These are phyloP conservation scores for Folsomia manolachei DNA, from an alignment of 2,888 invertebrate genomes.

Conservation along the genomic window DNA sequence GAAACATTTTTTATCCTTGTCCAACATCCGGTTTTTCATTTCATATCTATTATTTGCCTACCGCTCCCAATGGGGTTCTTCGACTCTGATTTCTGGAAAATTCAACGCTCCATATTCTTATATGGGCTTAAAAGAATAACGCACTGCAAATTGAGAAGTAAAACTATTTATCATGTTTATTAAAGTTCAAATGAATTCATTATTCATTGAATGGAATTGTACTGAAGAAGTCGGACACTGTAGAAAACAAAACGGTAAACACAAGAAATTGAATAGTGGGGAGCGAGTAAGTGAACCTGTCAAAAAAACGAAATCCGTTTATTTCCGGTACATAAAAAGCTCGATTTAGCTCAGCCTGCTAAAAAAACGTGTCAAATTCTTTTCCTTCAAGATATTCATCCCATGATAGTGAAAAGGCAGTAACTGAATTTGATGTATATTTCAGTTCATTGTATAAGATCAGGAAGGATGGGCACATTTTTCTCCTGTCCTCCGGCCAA, in stretches of 20 bases:
- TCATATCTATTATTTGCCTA: too few relatives aligned
- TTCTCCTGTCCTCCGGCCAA: neutral
- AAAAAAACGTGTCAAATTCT: neutral
- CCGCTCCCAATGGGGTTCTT: too few relatives aligned
- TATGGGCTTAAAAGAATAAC: too few relatives aligned
- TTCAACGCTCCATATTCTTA: neutral
- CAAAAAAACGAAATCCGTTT: neutral
- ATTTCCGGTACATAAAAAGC: neutral
- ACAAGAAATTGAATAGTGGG: neutral
- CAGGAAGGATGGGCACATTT: too few relatives aligned
- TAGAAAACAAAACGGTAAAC: neutral
- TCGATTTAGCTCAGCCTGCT: neutral
- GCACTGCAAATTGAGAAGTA: too few relatives aligned
- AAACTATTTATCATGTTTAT: too few relatives aligned
- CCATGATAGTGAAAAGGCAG: neutral
- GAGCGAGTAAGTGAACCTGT: neutral
- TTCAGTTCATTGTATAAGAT: too few relatives aligned
- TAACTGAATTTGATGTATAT: too few relatives aligned
- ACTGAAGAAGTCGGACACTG: neutral
- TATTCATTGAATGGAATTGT: too few relatives aligned
- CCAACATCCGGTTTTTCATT: too few relatives aligned
- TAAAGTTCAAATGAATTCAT: too few relatives aligned
- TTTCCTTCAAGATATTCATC: neutral
- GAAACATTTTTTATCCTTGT: too few relatives aligned
- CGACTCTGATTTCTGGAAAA: neutral